Evolutionary conservation across 2,797 vertebrate species (phyloP), one percentile per base, ranked within the genome.

Genomic region (Iguana delicatissima): DNA sequence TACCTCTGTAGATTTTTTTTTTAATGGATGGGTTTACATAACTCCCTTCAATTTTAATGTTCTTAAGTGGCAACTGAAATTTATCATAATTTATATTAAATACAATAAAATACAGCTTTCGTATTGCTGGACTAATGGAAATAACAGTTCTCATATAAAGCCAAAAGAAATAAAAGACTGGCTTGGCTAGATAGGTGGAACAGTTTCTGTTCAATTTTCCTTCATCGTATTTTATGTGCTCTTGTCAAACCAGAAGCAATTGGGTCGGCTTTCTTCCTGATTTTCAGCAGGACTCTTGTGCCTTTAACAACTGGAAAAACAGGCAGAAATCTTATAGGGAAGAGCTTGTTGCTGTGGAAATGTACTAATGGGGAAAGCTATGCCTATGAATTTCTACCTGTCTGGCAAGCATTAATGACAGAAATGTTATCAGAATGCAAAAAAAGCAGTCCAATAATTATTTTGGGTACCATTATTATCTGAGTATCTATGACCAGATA

Each of bases 71-170:
- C 42, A 46, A 46, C 42, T 46, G 42, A 46, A 46, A 46, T 46
- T 46, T 46, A 46, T 46, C 42, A 46, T 46, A 46, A 46, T 46
- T 46, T 46, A 22, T 7, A 84, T 6, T 22, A 35, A 14, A 0
- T 6, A n/a, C 76, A 55, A 73, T 73, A 80, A 90, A 77, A 22
- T 1, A 4, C 38, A 6, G 24, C 42, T 86, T 69, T 85, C 64
- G 81, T 8, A 0, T 62, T 16, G 35, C n/a, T 0, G 14, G 46
- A 80, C 89, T 94, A 86, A 93, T 93, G 89, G 38, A 0, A 18
- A 94, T 95, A 95, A 74, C 95, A 96, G 93, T 77, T 9, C 5
- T 50, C 42, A 0, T 81, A 9, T 82, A 9, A 64, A 83, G 29
- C 46, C 57, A 59, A 83, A 87, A 42, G 72, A 92, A 93, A 85